Conservation (phyloP, 2,113 vertebrate genomes). For the Mustela lutreola region DNA sequence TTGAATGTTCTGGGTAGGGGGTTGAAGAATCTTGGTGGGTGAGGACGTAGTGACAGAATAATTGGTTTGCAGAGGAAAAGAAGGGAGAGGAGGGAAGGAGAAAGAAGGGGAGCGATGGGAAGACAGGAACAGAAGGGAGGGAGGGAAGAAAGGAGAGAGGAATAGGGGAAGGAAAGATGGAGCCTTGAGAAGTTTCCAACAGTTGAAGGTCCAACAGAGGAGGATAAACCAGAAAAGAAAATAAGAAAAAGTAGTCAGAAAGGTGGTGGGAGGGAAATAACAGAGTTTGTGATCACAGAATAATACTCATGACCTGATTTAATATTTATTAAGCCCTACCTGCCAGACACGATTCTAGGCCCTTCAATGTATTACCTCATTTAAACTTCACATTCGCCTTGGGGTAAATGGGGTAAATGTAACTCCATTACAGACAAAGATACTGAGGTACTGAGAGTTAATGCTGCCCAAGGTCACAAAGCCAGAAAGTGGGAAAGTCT, state of each 20-base stretch:
- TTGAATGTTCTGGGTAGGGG: not conserved
- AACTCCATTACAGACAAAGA: not conserved
- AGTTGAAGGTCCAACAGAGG: too few relatives aligned
- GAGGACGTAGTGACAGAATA: not conserved
- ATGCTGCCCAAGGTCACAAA: not conserved
- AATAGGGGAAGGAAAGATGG: not conserved
- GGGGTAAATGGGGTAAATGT: not conserved
- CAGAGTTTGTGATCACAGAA: not conserved
- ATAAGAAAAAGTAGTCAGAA: not conserved
- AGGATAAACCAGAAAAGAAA: not conserved
- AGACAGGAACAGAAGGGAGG: too few relatives aligned
- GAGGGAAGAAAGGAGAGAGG: too few relatives aligned
- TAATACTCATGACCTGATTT: not conserved
- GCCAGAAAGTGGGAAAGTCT: not conserved
- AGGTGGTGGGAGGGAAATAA: not conserved
- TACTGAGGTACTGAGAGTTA: not conserved
- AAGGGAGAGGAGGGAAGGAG: fast-evolving
- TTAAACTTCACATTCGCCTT: not conserved
- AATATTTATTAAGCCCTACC: not conserved
- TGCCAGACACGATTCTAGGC: not conserved
- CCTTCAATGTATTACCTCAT: not conserved
- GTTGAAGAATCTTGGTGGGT: not conserved
- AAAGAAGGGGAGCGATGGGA: too few relatives aligned
- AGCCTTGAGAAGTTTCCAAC: not conserved
- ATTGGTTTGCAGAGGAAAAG: not conserved